phyloP scores from a whole-genome alignment of 1,140 invertebrate species.

The Ganaspis sp. region DNA sequence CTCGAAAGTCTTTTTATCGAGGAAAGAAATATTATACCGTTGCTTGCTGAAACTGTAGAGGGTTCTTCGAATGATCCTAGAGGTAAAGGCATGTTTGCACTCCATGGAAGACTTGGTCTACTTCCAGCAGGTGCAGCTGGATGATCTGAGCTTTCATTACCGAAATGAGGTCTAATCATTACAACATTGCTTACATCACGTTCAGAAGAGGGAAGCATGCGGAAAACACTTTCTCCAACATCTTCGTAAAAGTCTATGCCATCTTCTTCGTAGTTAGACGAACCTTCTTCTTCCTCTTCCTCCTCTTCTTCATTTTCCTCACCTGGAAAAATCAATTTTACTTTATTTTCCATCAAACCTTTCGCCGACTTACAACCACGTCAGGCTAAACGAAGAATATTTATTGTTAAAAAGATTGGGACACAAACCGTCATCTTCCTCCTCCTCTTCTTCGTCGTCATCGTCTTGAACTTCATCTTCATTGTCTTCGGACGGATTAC shows the following conservation, averaged over 20 bases:
- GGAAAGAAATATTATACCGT: slow-evolving; percentile 57
- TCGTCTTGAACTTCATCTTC: slow-evolving; percentile 79
- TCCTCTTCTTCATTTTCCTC: slow-evolving; percentile 80
- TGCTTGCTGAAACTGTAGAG: slow-evolving; percentile 66
- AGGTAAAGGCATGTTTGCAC: slow-evolving; percentile 78
- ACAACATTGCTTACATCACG: slow-evolving; percentile 79
- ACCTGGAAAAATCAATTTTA: slow-evolving; percentile 50
- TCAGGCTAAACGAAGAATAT: no score
- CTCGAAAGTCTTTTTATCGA: not conserved
- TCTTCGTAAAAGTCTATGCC: slow-evolving; percentile 77
- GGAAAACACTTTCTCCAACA: slow-evolving; percentile 73
- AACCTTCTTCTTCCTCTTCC: slow-evolving; percentile 82
- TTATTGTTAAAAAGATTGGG: not conserved
- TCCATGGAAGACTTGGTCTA: slow-evolving; percentile 77
- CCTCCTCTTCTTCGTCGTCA: slow-evolving; percentile 79
- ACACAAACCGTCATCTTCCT: slow-evolving; percentile 75
- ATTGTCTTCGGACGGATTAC: slow-evolving; percentile 75
- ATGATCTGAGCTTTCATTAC: slow-evolving; percentile 66
- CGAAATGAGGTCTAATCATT: slow-evolving; percentile 79
- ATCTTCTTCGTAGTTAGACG: slow-evolving; percentile 77
- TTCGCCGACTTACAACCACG: no score
- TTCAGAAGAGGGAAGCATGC: slow-evolving; percentile 76
- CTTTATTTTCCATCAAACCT: no score
- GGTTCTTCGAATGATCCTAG: slow-evolving; percentile 79
- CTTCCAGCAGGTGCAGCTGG: slow-evolving; percentile 71